Evolutionary conservation across 2,888 invertebrate genomes (phyloP), one percentile per base, ranked within the genome.

Genomic region (Zaprionus obscuricornis): DNA sequence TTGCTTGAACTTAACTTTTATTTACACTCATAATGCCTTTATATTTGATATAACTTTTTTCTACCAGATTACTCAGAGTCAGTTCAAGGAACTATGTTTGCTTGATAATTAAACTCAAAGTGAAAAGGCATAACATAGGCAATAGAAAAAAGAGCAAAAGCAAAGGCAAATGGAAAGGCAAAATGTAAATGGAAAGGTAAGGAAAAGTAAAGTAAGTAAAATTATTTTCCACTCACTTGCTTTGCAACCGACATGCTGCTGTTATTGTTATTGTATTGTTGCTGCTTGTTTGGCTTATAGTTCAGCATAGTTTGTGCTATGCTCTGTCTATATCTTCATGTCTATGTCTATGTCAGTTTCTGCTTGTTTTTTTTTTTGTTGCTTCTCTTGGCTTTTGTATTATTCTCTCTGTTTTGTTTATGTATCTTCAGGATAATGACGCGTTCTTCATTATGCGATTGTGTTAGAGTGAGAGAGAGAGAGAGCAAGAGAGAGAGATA

Each of bases 351-450:
- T 33, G 57, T 16, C 63, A 40, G 52, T 26, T 45, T 43, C 45
- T 50, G 26, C 33, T 20, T 20, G 16, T 11, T 36, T 27, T 10
- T 33, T 51, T 14, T 46, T 22, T 18, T 29, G 51, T 37, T 57
- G 60, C 31, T 55, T 47, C 54, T 58, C 57, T 68, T 77, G 37
- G 56, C 22, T 56, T 54, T n/a, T n/a, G n/a, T n/a, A n/a, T n/a
- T n/a, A n/a, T n/a, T n/a, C n/a, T n/a, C n/a, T n/a, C n/a, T n/a
- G 58, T 85, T 74, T 78, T 82, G 85, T 66, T 78, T 85, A 69
- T 86, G 78, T 74, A 72, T 86, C 67, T 82, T 56, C 58, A 67
- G 82, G 79, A 82, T 86, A 82, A 86, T 86, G 85, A 85, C 86
- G 85, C 83, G 79, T 72, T 72, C 68, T 82, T 82, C 82, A 86